Percentiles rank a stretch among this genome's conserved stretches.
Conservation (phyloP, 2,888 invertebrate species). For the Caenorhabditis sp. region DNA sequence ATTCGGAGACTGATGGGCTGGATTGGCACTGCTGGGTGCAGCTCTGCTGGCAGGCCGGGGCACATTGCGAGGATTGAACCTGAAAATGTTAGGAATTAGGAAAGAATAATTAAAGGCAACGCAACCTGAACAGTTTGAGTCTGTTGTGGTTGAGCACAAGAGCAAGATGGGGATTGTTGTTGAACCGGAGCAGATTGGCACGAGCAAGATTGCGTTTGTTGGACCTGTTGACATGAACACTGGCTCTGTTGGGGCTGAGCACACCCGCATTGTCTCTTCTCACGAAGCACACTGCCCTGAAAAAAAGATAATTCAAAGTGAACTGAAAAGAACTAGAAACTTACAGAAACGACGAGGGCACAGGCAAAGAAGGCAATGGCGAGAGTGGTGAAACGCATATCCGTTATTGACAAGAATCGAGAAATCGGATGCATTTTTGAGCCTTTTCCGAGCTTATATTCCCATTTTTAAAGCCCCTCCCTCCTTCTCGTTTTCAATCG, state of each 20-base stretch:
- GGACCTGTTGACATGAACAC: constrained; percentile 58
- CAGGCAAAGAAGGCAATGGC: constrained; percentile 37
- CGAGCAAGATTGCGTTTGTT: constrained; percentile 53
- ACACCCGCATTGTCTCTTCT: constrained; percentile 57
- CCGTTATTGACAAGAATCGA: constrained; percentile 8
- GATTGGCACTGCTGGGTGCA: constrained; percentile 51
- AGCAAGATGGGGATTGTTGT: constrained; percentile 50
- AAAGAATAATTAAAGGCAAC: background rate
- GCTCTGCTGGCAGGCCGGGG: constrained; percentile 52
- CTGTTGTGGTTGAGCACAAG: constrained; percentile 52
- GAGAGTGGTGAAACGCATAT: constrained; percentile 38
- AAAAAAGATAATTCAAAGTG: background rate
- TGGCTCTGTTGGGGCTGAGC: constrained; percentile 47
- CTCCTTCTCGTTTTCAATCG: constrained; percentile 1
- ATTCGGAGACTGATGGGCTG: constrained; percentile 37
- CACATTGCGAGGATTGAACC: constrained; percentile 44
- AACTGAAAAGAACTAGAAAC: background rate
- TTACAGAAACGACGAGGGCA: constrained; percentile 44
- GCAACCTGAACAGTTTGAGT: constrained; percentile 39
- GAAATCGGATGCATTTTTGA: constrained; percentile 8
- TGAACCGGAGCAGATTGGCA: constrained; percentile 55
- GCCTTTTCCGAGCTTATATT: constrained; percentile 1
- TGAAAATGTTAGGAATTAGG: background rate
- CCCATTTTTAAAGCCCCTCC: background rate
- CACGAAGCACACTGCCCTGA: constrained; percentile 48